Percentiles rank a stretch among this genome's conserved stretches.
Evolutionary conservation across 2,888 invertebrate species (phyloP).

Genomic region (Pristionchus japonicus): DNA sequence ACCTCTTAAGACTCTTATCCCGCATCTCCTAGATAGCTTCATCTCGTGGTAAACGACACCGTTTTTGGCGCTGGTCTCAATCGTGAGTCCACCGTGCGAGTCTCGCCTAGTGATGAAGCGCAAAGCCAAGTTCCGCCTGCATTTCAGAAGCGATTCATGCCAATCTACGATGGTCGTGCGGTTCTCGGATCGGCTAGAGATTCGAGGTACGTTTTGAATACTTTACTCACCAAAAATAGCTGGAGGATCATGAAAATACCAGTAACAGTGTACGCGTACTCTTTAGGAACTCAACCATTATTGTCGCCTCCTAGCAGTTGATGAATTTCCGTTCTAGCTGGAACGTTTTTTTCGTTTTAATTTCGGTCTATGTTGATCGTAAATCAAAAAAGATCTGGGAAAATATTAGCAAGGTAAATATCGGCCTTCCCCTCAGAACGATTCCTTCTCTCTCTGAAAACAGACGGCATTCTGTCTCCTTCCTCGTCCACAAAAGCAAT

Average conservation of each 20-base stretch:
- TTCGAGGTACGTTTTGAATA: neutral
- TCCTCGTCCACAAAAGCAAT: neutral
- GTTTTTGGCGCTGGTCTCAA: no score
- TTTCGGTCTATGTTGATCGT: neutral
- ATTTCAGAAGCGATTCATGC: neutral
- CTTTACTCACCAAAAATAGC: neutral
- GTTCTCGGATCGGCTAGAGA: conserved; percentile 22
- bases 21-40: no score
- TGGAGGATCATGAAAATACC: neutral
- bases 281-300: no score
- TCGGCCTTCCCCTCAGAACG: neutral
- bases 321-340: neutral
- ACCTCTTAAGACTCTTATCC: no score
- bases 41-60: no score
- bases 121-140: no score
- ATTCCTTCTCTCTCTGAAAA: neutral
- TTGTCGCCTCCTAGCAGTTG: neutral
- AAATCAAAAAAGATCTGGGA: neutral
- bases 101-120: no score
- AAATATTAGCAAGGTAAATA: no score
- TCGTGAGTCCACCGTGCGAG: no score
- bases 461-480: neutral
- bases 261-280: no score
- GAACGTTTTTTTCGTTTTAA: no score
- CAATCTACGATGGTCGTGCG: neutral